Evolutionary conservation across 1,140 invertebrate genomes (phyloP).

Genomic region (Atopsyche davidsoni): DNA sequence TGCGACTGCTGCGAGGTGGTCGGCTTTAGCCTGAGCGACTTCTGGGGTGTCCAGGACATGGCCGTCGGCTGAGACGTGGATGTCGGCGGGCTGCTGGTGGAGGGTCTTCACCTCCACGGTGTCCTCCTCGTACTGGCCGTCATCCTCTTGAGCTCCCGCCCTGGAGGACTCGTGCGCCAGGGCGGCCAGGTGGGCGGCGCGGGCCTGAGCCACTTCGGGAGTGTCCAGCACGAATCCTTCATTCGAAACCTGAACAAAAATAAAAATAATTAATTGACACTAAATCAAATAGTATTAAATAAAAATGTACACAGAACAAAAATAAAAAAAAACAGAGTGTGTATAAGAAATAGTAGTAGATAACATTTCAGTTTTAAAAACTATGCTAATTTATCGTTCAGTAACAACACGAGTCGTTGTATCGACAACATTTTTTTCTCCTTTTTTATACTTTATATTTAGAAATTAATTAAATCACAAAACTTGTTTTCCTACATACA

Average conservation of each 20-base stretch:
- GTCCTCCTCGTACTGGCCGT: slow-evolving; percentile 11
- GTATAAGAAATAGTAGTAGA: not conserved
- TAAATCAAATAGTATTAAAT: not conserved
- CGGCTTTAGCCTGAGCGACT: slow-evolving; percentile 33
- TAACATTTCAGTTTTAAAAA: no score
- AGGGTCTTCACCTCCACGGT: slow-evolving; percentile 19
- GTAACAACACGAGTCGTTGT: no score
- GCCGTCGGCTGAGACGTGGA: slow-evolving; percentile 36
- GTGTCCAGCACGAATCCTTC: slow-evolving; percentile 37
- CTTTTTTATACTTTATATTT: no score
- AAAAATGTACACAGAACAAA: not conserved
- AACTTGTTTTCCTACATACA: no score
- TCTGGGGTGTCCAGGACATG: slow-evolving; percentile 38
- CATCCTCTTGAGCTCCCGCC: slow-evolving; percentile 5
- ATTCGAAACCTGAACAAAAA: slow-evolving; percentile 15
- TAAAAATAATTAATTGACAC: not conserved
- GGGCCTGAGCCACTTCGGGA: slow-evolving; percentile 39
- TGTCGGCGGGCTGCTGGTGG: slow-evolving; percentile 15
- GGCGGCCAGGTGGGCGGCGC: slow-evolving; percentile 36
- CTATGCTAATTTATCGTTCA: no score
- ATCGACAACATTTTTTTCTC: no score
- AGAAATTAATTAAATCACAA: no score
- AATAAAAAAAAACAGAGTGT: not conserved
- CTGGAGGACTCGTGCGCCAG: slow-evolving; percentile 33
- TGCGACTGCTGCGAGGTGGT: slow-evolving; percentile 35